Conservation (phyloP, 2,888 invertebrate genomes). For the Unio pictorum region DNA sequence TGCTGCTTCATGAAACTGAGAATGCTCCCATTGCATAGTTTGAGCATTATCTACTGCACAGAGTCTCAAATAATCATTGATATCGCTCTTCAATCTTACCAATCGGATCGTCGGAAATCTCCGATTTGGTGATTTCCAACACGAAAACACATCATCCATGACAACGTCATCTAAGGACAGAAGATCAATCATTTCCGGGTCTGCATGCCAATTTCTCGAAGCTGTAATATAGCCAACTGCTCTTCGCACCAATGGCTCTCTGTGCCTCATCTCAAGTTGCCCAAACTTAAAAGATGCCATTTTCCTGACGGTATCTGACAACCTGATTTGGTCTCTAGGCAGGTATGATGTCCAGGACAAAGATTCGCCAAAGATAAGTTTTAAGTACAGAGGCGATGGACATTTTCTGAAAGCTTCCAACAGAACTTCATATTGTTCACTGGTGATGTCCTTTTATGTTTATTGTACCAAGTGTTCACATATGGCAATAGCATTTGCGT, state of each 20-base stretch:
- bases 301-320: constrained; percentile 56
- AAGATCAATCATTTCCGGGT: constrained; percentile 83
- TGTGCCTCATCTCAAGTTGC: constrained; percentile 62
- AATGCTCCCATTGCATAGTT: constrained; percentile 78
- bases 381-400: constrained; percentile 59
- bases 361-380: constrained; percentile 56
- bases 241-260: constrained; percentile 62
- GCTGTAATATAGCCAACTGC: constrained; percentile 83
- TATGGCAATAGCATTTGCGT: constrained; percentile 52
- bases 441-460: constrained; percentile 52
- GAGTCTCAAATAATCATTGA: constrained; percentile 50
- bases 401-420: constrained; percentile 75
- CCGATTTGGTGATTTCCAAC: constrained; percentile 45
- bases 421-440: constrained; percentile 79
- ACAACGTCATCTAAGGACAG: constrained; percentile 69
- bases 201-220: constrained; percentile 84
- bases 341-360: constrained; percentile 59
- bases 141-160: constrained; percentile 50
- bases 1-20: constrained; percentile 78
- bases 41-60: constrained; percentile 49
- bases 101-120: constrained; percentile 61
- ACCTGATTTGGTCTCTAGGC: constrained; percentile 38
- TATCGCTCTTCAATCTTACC: constrained; percentile 54
- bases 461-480: constrained; percentile 53
- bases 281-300: constrained; percentile 57